Conservation (phyloP, 2,888 invertebrate genomes). For the Hypolimnas misippus region DNA sequence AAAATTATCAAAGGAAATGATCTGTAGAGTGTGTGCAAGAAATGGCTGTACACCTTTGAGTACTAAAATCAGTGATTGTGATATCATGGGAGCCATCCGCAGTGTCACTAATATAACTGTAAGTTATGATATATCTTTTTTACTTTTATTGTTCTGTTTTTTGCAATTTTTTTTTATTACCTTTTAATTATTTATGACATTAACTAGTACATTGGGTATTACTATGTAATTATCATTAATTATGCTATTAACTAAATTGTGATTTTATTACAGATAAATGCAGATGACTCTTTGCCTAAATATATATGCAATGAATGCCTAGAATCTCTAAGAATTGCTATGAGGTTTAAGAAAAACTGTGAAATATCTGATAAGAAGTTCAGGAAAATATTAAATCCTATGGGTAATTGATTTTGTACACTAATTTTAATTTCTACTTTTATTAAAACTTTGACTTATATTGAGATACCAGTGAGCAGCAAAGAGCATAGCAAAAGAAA, state of each 20-base stretch:
- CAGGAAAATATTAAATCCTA: conserved; percentile 69
- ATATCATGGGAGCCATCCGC: conserved; percentile 68
- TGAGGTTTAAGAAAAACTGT: conserved; percentile 71
- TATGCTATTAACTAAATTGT: not conserved
- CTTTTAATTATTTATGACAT: too few species aligned
- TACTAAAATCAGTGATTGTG: conserved; percentile 66
- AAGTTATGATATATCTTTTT: too few species aligned
- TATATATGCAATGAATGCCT: conserved; percentile 73
- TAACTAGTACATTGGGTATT: too few species aligned
- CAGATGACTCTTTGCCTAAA: conserved; percentile 74
- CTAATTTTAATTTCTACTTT: too few species aligned
- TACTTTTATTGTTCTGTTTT: too few species aligned
- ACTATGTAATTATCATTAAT: not conserved
- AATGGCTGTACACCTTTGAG: conserved; percentile 67
- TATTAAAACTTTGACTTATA: too few species aligned
- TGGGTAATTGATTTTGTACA: conserved; percentile 63
- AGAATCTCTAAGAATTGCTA: conserved; percentile 62
- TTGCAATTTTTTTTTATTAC: too few species aligned
- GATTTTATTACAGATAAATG: conserved; percentile 60
- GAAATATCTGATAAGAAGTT: conserved; percentile 71
- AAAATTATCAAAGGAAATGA: conserved; percentile 63
- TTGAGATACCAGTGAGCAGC: too few species aligned
- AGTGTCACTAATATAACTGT: conserved; percentile 71
- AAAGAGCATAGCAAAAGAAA: too few species aligned
- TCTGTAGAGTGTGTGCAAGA: conserved; percentile 74